These are phyloP conservation scores for Nomada flava DNA, from an alignment of 2,888 invertebrate genomes.

Conservation along the genomic window DNA sequence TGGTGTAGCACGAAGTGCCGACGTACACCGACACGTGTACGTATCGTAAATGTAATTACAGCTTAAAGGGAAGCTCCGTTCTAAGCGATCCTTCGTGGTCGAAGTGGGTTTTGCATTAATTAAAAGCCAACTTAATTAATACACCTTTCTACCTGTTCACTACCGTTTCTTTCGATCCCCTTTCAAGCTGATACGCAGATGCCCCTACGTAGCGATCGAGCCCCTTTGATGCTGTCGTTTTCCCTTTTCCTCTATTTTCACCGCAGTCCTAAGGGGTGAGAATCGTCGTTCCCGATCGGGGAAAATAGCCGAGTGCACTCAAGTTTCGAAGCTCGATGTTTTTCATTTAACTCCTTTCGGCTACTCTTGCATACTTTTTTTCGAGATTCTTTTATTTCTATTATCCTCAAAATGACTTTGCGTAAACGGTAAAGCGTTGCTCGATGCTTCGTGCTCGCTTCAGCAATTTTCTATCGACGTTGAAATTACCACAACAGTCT, in stretches of 20 bases:
- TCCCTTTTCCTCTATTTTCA: not conserved
- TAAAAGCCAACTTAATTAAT: slow-evolving; percentile 71
- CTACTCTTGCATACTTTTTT: not conserved
- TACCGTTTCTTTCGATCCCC: slow-evolving; percentile 13
- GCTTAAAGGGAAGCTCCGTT: slow-evolving; percentile 67
- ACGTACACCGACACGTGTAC: slow-evolving; percentile 62
- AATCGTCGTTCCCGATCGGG: slow-evolving; percentile 6
- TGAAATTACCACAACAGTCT: no score
- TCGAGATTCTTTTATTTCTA: not conserved
- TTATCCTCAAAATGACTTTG: not conserved
- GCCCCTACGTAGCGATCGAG: not conserved
- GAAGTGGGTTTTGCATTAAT: slow-evolving; percentile 67
- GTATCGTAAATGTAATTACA: slow-evolving; percentile 71
- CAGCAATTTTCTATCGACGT: no score
- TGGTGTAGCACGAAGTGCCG: slow-evolving; percentile 45
- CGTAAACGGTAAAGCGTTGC: not conserved
- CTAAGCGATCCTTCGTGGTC: slow-evolving; percentile 69
- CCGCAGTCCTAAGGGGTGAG: not conserved
- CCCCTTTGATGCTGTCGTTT: slow-evolving; percentile 2
- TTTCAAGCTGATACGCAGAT: not conserved
- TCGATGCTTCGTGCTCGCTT: no score
- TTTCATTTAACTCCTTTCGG: not conserved
- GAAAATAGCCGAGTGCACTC: slow-evolving; percentile 12
- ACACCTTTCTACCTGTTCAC: slow-evolving; percentile 47
- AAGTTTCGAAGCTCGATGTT: slow-evolving; percentile 16